Evolutionary conservation across 2,113 vertebrate species (phyloP).

Genomic region (Prionailurus viverrinus): DNA sequence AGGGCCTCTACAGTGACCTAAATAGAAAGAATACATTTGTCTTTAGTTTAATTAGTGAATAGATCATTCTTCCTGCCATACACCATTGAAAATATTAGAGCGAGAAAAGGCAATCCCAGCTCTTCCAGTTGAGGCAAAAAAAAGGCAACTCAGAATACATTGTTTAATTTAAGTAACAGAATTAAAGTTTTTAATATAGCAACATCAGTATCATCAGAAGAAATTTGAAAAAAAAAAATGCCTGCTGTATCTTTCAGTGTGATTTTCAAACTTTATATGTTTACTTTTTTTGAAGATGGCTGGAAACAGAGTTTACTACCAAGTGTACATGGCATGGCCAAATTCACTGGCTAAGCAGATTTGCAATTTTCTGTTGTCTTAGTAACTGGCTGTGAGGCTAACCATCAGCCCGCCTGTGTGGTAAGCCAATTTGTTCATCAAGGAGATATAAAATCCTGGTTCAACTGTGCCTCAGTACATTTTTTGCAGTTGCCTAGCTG

Average conservation of each 20-base stretch:
- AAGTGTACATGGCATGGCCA: constrained; percentile 33
- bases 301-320: constrained; percentile 63
- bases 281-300: constrained; percentile 55
- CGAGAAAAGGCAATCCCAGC: background rate
- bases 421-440: constrained; percentile 74
- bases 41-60: constrained; percentile 6
- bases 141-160: constrained; percentile 32
- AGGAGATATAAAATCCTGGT: constrained; percentile 59
- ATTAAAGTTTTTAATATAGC: constrained; percentile 39
- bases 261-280: constrained; percentile 58
- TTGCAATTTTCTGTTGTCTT: constrained; percentile 76
- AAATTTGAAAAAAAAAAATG: constrained; percentile 45
- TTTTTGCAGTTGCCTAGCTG: constrained; percentile 48
- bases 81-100: background rate
- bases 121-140: constrained; percentile 15
- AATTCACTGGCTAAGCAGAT: constrained; percentile 66
- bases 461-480: constrained; percentile 5
- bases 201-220: background rate
- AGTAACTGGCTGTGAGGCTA: constrained; percentile 69
- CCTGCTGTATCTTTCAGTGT: background rate
- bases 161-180: constrained; percentile 37
- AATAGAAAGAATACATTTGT: constrained; percentile 35
- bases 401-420: constrained; percentile 15
- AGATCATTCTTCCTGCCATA: background rate
- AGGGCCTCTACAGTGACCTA: background rate